Base-by-base conservation (phyloP, 92 coral and sea anemone species). In the Hydrozoanthus gracilis region DNA sequence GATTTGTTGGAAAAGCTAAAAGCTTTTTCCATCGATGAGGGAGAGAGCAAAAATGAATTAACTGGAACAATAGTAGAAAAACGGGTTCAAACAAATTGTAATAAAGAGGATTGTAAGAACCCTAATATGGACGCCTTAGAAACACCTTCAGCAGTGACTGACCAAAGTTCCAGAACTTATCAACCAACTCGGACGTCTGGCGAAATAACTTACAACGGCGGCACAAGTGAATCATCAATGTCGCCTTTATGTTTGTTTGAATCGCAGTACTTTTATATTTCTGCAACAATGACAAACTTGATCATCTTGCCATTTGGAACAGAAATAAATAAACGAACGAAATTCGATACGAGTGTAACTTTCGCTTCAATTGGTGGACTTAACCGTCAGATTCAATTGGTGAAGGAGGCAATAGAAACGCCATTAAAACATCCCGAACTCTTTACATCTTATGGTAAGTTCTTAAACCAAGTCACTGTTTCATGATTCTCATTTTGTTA, bases 401-500 rank as follows among this genome's bases (percentile, higher is more conserved):
- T 97, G 56, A 91, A 96, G 61, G 99, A 97, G 83, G 95, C 96
- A 91, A 93, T 97, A 4, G 98, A 95, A 83, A 88, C 93, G 87
- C 95, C 98, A 70, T 66, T 97, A 18, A 91, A 88, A 58, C 93
- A 92, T 74, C 98, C 98, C 11, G 94, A 92, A 68, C 65, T 95
- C 85, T 95, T 95, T 73, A 87, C 95, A 44, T 77, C 88, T 1
- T 93, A 90, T 86, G 99, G 99, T 96, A 84, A 88, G 98, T 73
- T 51, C 18, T 46, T 85, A 48, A 50, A 2, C 4, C 4, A 11
- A 68, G 1, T 20, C 73, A 1, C 8, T 27, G 9, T 68, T 68
- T 17, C 12, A 7, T 8, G 13, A 35, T 10, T 68, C 8, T 27
- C 39, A 27, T 27, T 27, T 27, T 27, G 39, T 27, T 27, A 27